Evolutionary conservation across 1,140 invertebrate genomes (phyloP).

Genomic region (Ostrea denselamellosa): DNA sequence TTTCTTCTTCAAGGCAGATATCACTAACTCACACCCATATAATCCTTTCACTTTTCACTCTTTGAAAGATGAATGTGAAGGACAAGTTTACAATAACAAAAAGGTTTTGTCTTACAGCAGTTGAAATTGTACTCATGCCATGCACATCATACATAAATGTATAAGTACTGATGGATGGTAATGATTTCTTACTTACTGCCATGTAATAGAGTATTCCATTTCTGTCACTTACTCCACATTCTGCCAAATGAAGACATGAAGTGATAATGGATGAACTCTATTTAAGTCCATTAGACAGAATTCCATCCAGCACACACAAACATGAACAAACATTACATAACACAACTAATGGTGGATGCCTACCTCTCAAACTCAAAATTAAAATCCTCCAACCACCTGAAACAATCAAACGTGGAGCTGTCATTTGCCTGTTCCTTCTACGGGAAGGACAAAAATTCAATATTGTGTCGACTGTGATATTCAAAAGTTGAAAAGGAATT

Average conservation of each 20-base stretch:
- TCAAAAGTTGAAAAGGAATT: conserved; percentile 36
- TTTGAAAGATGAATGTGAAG: neutral
- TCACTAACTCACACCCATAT: no score
- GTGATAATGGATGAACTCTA: neutral
- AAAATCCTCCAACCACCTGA: neutral
- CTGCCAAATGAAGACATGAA: neutral
- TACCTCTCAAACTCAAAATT: conserved; percentile 15
- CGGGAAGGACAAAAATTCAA: conserved; percentile 28
- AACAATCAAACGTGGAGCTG: neutral
- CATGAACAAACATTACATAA: neutral
- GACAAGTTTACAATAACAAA: neutral
- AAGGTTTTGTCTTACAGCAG: neutral
- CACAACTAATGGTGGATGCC: neutral
- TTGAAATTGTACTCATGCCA: neutral
- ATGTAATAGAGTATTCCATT: neutral
- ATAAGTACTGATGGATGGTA: neutral
- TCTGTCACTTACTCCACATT: neutral
- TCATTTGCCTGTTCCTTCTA: neutral
- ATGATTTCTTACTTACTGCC: neutral
- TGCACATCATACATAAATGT: no score
- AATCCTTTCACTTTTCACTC: no score
- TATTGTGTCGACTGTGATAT: neutral
- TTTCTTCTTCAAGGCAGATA: no score
- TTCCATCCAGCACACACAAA: conserved; percentile 3
- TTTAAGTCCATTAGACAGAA: neutral